A percentile compares a stretch with the other conserved stretches of the same genome.
phyloP scores from a whole-genome alignment of 1,140 invertebrate species.

The Hesperophylax magnus region DNA sequence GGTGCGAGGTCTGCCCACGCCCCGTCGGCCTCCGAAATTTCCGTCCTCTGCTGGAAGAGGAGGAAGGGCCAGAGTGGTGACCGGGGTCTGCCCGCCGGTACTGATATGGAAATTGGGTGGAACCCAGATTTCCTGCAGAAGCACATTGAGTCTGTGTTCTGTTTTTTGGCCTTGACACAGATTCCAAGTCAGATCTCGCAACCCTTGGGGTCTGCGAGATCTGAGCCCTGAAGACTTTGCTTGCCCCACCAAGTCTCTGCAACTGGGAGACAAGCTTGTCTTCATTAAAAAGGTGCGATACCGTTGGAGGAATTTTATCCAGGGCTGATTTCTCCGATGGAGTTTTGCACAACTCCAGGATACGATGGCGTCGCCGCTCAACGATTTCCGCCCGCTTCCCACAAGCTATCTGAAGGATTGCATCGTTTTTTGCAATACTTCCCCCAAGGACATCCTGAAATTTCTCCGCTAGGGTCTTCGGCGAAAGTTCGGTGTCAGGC shows the following conservation, averaged over 20 bases:
- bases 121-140: no score
- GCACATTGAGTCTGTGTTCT: no score
- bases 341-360: constrained; percentile 52
- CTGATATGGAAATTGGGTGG: no score
- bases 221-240: constrained; percentile 28
- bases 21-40: no score
- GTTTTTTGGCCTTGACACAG: neutral
- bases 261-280: constrained; percentile 53
- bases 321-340: constrained; percentile 54
- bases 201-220: constrained; percentile 53
- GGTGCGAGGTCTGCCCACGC: no score
- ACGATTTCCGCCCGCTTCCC: neutral
- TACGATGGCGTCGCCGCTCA: constrained; percentile 52
- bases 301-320: constrained; percentile 53
- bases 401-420: neutral
- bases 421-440: neutral
- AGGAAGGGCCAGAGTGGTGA: no score
- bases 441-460: constrained; percentile 2
- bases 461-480: neutral
- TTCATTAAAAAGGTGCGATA: constrained; percentile 56
- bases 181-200: no score
- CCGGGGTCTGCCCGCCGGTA: no score
- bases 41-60: no score
- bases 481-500: neutral
- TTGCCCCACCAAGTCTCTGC: constrained; percentile 56